Conservation (phyloP, 2,888 invertebrate genomes). For the Podabrus alpinus region DNA sequence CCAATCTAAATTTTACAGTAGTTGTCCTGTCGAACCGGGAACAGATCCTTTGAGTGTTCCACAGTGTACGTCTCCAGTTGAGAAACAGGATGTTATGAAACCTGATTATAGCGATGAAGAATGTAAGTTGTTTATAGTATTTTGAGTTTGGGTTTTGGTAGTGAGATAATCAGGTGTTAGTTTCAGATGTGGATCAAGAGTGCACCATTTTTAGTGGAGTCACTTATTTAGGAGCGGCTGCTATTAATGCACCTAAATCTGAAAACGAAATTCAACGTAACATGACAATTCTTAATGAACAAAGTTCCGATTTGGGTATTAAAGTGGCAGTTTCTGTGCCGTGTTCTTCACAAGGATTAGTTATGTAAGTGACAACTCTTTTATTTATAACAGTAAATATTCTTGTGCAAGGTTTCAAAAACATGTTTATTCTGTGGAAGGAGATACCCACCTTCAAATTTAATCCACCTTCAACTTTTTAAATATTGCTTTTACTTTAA, state of each 20-base stretch:
- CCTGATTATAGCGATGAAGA: constrained; percentile 77
- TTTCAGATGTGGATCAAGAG: constrained; percentile 84
- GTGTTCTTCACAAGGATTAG: constrained; percentile 87
- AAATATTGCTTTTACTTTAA: not conserved
- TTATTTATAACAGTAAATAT: no score
- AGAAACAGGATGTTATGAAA: constrained; percentile 82
- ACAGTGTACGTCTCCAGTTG: constrained; percentile 53
- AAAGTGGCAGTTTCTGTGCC: constrained; percentile 93
- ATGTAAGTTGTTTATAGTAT: constrained; percentile 57
- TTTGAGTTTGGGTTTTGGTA: not conserved
- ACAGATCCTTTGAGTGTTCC: constrained; percentile 45
- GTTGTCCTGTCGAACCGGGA: constrained; percentile 48
- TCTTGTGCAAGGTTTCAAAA: no score
- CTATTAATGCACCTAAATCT: constrained; percentile 89
- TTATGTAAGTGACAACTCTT: constrained; percentile 72
- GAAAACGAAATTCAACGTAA: constrained; percentile 91
- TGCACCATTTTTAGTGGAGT: constrained; percentile 92
- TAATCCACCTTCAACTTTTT: no score
- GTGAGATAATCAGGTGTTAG: constrained; percentile 48
- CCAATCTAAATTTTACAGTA: constrained; percentile 58
- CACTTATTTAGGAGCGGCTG: constrained; percentile 89
- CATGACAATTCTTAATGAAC: constrained; percentile 88
- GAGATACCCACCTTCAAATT: no score
- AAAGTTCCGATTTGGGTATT: constrained; percentile 73
- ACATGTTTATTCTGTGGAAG: no score